phyloP scores from a whole-genome alignment of 2,888 invertebrate genomes.

The Drosophila neonasuta region DNA sequence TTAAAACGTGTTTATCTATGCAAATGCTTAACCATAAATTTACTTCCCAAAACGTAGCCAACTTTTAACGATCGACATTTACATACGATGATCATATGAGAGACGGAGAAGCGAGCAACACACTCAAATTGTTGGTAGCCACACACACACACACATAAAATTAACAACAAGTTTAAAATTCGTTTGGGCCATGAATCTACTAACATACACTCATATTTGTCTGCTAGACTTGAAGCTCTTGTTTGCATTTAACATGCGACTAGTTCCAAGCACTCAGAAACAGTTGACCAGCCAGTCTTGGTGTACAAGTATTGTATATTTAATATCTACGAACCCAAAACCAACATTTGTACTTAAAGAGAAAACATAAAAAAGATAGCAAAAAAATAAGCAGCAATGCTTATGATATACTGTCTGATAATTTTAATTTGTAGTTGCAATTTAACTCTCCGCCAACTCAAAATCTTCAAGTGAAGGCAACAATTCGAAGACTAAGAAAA shows the following conservation, averaged over 20 bases:
- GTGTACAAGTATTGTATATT: slow-evolving; percentile 4
- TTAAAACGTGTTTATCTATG: slow-evolving; percentile 44
- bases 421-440: slow-evolving; percentile 61
- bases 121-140: slow-evolving; percentile 30
- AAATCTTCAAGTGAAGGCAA: slow-evolving; percentile 7
- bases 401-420: slow-evolving; percentile 39
- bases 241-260: slow-evolving; percentile 50
- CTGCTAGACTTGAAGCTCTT: slow-evolving; percentile 35
- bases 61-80: slow-evolving; percentile 50
- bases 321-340: slow-evolving; percentile 19
- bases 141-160: slow-evolving; percentile 26
- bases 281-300: not conserved
- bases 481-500: slow-evolving; percentile 2
- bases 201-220: not conserved
- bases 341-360: slow-evolving; percentile 45
- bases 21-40: slow-evolving; percentile 41
- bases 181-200: slow-evolving; percentile 64
- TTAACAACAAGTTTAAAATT: slow-evolving; percentile 67
- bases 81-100: slow-evolving; percentile 47
- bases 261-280: not conserved
- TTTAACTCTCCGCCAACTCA: slow-evolving; percentile 28
- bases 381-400: slow-evolving; percentile 29
- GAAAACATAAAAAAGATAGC: slow-evolving; percentile 1
- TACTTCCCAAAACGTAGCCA: slow-evolving; percentile 27
- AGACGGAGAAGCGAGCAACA: slow-evolving; percentile 46